Percentiles rank a stretch among this genome's conserved stretches.
Evolutionary conservation across 2,888 invertebrate species (phyloP).

Genomic region (Cyclophora punctaria): DNA sequence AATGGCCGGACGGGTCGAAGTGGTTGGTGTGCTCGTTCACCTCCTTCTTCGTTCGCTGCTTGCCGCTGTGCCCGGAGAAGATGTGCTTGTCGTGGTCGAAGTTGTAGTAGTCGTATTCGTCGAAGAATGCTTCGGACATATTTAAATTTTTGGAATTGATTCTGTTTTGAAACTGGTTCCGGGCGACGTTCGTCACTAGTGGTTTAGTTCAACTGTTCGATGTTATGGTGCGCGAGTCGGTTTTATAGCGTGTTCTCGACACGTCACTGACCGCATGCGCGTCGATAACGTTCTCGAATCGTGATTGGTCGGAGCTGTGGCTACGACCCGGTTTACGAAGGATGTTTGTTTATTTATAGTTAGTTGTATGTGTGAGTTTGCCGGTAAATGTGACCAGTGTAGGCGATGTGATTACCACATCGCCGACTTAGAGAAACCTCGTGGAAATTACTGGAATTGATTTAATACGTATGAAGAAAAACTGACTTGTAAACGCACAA

Average conservation of each 20-base stretch:
- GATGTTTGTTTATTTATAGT: conserved; percentile 57
- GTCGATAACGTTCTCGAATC: conserved; percentile 57
- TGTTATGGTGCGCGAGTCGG: conserved; percentile 23
- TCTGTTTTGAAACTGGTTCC: conserved; percentile 27
- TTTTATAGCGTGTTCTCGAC: conserved; percentile 51
- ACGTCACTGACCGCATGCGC: conserved; percentile 73
- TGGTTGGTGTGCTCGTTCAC: conserved; percentile 92
- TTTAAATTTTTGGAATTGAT: conserved; percentile 40
- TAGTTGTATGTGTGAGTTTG: conserved; percentile 42
- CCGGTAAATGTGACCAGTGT: conserved; percentile 39
- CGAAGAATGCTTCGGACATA: conserved; percentile 90
- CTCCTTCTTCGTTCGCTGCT: conserved; percentile 92
- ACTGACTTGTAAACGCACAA: too few relatives aligned
- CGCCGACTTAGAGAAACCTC: too few relatives aligned
- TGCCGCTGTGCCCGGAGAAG: conserved; percentile 90
- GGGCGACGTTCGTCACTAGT: conserved; percentile 38
- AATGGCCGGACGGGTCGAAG: conserved; percentile 93
- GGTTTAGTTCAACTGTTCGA: conserved; percentile 45
- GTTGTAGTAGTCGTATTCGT: conserved; percentile 96
- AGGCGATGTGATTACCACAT: too few relatives aligned
- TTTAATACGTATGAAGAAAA: too few relatives aligned
- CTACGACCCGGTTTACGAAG: conserved; percentile 45
- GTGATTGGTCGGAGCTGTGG: conserved; percentile 53
- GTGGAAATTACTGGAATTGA: too few relatives aligned
- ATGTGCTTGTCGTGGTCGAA: conserved; percentile 94